These are phyloP conservation scores for Baccha elongata DNA, from an alignment of 2,888 invertebrate species.

Conservation along the genomic window DNA sequence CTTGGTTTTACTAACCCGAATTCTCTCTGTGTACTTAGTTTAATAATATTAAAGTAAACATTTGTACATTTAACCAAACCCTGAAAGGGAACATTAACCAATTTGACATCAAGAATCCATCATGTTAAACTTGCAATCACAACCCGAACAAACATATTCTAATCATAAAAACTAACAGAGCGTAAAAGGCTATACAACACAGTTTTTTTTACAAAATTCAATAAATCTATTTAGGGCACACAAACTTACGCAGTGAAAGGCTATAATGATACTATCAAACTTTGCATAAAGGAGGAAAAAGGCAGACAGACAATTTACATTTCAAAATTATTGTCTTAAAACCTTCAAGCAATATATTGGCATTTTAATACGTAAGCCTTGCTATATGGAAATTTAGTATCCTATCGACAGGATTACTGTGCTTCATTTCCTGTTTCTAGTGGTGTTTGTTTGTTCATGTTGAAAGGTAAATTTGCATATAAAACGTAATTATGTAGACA, in stretches of 20 bases:
- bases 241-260: background rate
- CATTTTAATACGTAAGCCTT: slow-evolving; percentile 1
- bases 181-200: background rate
- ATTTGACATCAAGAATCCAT: background rate
- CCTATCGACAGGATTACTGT: slow-evolving; percentile 31
- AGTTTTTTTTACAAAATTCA: background rate
- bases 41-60: no score
- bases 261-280: slow-evolving; percentile 18
- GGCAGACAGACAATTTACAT: slow-evolving; percentile 18
- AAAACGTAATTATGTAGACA: slow-evolving; percentile 10
- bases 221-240: background rate
- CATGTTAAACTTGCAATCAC: background rate
- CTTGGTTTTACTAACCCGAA: no score
- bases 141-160: background rate
- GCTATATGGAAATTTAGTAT: slow-evolving; percentile 13
- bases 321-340: slow-evolving; percentile 22
- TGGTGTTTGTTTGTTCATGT: slow-evolving; percentile 4
- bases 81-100: background rate
- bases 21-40: no score
- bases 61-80: no score
- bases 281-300: background rate
- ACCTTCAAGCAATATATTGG: background rate
- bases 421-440: background rate
- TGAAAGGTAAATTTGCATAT: slow-evolving; percentile 12
- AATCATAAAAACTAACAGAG: background rate